Conservation (phyloP, 30 jellyfish, hydroid and myxozoan species). For the Hydractinia symbiolongicarpus region DNA sequence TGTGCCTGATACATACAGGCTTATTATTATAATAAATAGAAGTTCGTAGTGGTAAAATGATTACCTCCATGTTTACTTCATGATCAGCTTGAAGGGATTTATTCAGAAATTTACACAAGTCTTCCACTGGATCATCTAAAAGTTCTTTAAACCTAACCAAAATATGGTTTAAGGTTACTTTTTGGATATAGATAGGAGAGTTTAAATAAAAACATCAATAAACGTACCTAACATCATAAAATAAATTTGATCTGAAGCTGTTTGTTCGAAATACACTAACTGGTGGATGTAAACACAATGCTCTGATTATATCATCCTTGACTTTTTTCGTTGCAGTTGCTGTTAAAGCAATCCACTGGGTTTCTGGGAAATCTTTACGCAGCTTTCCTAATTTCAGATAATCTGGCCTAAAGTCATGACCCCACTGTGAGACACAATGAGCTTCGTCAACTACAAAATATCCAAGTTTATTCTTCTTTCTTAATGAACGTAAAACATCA, state of each 20-base stretch:
- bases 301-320: conserved; percentile 62
- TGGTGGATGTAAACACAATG: conserved; percentile 48
- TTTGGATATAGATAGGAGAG: not conserved
- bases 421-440: conserved; percentile 98
- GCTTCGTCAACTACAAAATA: conserved; percentile 96
- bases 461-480: conserved; percentile 39
- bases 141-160: conserved; percentile 51
- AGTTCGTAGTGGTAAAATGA: no score
- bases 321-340: conserved; percentile 95
- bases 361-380: conserved; percentile 52
- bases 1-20: no score
- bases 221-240: conserved; percentile 75
- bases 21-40: no score
- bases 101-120: conserved; percentile 37
- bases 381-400: conserved; percentile 79
- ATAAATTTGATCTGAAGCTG: conserved; percentile 64
- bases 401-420: conserved; percentile 97
- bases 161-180: not conserved
- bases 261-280: conserved; percentile 69
- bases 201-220: not conserved
- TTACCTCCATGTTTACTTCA: not conserved
- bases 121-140: conserved; percentile 52
- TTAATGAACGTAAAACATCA: conserved; percentile 30
- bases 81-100: conserved; percentile 18
- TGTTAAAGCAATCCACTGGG: conserved; percentile 79